phyloP scores from a whole-genome alignment of 2,113 vertebrate species.

The Otocyon megalotis region DNA sequence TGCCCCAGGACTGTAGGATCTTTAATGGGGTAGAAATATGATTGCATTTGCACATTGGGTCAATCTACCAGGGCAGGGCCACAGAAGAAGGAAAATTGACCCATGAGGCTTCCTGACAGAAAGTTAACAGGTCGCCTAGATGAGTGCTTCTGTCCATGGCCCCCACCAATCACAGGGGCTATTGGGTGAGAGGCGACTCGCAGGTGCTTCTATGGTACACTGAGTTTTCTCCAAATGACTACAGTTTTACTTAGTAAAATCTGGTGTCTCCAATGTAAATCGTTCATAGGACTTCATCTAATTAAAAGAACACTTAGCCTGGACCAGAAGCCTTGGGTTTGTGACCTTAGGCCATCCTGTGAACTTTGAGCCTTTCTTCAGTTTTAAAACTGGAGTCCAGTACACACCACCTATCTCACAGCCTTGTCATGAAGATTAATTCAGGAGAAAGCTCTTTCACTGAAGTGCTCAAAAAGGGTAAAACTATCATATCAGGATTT shows the following conservation, averaged over 20 bases:
- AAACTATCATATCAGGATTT: background rate
- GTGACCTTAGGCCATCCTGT: background rate
- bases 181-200: background rate
- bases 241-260: background rate
- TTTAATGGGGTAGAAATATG: background rate
- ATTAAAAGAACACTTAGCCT: background rate
- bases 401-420: rapidly evolving
- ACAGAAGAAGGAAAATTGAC: background rate
- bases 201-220: rapidly evolving
- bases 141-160: rapidly evolving
- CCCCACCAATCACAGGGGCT: background rate
- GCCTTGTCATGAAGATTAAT: background rate
- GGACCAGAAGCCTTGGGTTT: background rate
- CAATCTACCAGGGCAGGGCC: background rate
- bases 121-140: background rate
- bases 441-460: background rate
- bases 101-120: background rate
- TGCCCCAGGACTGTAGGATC: background rate
- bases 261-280: background rate
- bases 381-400: background rate
- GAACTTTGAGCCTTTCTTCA: background rate
- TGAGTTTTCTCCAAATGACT: background rate
- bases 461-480: background rate
- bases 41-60: background rate
- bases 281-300: background rate